Evolutionary conservation across 2,113 vertebrate genomes (phyloP), one percentile per base, ranked within the genome.

Genomic region (Pygoscelis antarcticus): DNA sequence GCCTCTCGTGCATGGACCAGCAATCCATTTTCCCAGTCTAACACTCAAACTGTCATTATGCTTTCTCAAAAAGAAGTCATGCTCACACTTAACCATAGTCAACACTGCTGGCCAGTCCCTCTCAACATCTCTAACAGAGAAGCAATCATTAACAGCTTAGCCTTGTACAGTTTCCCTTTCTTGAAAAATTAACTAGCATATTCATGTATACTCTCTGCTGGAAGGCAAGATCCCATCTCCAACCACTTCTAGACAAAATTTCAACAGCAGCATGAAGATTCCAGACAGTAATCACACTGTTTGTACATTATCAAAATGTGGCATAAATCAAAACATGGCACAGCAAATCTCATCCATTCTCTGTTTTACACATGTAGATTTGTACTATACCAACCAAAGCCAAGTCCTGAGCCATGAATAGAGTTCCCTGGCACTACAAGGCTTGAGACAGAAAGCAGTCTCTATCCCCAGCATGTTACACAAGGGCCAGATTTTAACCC

Each of bases 401-500:
- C 81, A 91, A 88, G 66, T 57, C 52, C 84, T 72, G 78, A 87
- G 74, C 90, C 87, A 96, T n/a, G 17, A 89, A 83, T 1, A 85
- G 81, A 79, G 70, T 57, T 95, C 69, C 78, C 70, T 83, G 83
- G 54, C 46, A 75, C 87, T 71, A 83, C n/a, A 71, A 87, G 54
- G 58, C 47, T 65, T 70, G 85, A 83, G 60, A 72, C 36, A 86
- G 61, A 89, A 89, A 76, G 26, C 71, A 89, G 80, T 68, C 47
- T 83, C 70, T 71, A 49, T 34, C 26, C 8, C 30, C 52, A 27
- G 18, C 22, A 34, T 36, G 68, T 66, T 77, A 89, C 76, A 74
- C 77, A 68, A 93, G 80, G 83, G 77, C 44, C 80, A 89, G 47
- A 91, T 89, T 84, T 91, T 89, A 89, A 75, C 38, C 83, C 80